phyloP scores from a whole-genome alignment of 2,797 vertebrate species.

The Cichlasoma orientale region DNA sequence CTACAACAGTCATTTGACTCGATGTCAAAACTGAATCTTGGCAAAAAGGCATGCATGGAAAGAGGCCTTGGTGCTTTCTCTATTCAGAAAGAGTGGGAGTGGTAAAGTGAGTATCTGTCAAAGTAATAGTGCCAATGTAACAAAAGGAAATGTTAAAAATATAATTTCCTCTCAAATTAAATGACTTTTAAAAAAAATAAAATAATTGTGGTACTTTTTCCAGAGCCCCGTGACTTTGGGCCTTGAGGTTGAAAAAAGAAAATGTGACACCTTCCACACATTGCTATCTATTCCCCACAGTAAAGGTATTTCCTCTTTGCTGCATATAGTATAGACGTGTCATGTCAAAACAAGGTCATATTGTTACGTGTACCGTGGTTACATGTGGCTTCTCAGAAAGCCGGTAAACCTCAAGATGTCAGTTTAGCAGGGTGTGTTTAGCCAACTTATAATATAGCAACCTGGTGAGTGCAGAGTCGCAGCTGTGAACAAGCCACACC shows the following conservation, averaged over 20 bases:
- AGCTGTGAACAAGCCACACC: conserved; percentile 27
- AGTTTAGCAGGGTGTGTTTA: conserved; percentile 63
- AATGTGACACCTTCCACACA: not conserved
- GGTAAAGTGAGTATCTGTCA: not conserved
- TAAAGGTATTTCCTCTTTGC: not conserved
- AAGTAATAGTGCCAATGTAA: not conserved
- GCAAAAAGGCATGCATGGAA: not conserved
- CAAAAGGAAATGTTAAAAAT: not conserved
- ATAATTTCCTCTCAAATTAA: not conserved
- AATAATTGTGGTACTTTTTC: not conserved
- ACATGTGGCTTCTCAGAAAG: not conserved
- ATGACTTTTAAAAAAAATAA: too few relatives aligned
- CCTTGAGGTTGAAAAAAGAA: not conserved
- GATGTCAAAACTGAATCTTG: not conserved
- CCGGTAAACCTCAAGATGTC: conserved; percentile 70
- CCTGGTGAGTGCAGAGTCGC: not conserved
- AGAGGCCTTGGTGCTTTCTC: not conserved
- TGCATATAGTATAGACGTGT: not conserved
- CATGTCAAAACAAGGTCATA: conserved; percentile 37
- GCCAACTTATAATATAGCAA: not conserved
- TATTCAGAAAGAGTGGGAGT: not conserved
- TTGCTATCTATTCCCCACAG: not conserved
- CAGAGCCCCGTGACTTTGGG: not conserved
- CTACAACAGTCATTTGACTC: not conserved
- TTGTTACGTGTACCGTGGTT: not conserved